These are phyloP conservation scores for Lepidotrigona ventralis DNA, from an alignment of 1,140 invertebrate species.

Conservation along the genomic window DNA sequence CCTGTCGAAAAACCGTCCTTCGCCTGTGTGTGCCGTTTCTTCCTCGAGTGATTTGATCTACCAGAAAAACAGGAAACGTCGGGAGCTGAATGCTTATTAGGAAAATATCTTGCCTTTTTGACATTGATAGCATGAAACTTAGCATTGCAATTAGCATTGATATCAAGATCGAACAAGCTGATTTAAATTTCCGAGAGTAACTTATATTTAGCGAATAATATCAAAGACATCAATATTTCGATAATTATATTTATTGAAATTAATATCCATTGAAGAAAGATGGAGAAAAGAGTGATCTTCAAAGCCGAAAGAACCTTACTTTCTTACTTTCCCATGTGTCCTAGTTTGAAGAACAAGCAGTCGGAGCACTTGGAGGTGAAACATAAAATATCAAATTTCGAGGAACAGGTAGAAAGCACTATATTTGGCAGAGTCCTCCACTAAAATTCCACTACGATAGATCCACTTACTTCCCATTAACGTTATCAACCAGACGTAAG, in stretches of 20 bases:
- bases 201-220: not conserved
- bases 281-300: not conserved
- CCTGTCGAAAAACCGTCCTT: not conserved
- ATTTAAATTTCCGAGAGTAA: no score
- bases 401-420: not conserved
- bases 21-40: not conserved
- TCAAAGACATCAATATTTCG: not conserved
- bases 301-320: not conserved
- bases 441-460: not conserved
- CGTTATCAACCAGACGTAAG: conserved; percentile 7
- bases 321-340: not conserved
- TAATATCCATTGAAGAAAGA: not conserved
- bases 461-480: not conserved
- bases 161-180: no score
- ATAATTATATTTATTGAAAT: no score
- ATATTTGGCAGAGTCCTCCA: no score
- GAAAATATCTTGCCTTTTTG: not conserved
- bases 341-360: not conserved
- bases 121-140: no score
- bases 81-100: not conserved
- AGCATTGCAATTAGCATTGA: no score
- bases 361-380: not conserved
- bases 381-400: not conserved
- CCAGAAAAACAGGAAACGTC: not conserved
- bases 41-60: not conserved